These are phyloP conservation scores for Spilogale gracilis DNA, from an alignment of 2,113 vertebrate genomes.

Conservation along the genomic window DNA sequence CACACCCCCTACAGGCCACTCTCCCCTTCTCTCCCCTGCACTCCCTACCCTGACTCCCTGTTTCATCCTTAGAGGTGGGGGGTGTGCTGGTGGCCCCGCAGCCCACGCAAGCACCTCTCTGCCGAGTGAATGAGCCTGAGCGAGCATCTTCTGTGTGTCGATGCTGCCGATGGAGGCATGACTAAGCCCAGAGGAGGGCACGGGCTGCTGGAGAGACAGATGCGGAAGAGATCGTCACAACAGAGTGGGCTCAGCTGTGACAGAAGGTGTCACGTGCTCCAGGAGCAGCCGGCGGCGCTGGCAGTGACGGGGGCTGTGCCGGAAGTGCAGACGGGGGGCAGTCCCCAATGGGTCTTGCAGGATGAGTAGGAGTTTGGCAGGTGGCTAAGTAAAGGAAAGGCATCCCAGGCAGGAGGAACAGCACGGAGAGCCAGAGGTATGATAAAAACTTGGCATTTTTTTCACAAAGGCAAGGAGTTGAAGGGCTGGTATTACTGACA, in stretches of 20 bases:
- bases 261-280: accelerated
- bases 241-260: background rate
- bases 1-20: accelerated
- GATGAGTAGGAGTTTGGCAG: constrained; percentile 45
- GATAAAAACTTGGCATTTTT: accelerated
- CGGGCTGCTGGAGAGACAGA: constrained; percentile 53
- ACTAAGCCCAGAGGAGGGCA: background rate
- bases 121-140: background rate
- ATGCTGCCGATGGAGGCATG: background rate
- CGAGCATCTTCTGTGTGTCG: background rate
- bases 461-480: background rate
- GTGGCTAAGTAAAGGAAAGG: background rate
- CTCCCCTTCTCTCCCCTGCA: background rate
- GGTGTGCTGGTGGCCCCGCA: background rate
- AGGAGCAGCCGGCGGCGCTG: accelerated
- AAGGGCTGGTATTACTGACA: background rate
- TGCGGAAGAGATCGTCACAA: background rate
- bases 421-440: background rate
- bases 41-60: accelerated
- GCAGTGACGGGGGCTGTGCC: background rate
- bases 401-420: too few relatives aligned
- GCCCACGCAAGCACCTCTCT: accelerated
- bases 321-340: background rate
- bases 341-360: background rate
- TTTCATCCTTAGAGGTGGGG: background rate